These are phyloP conservation scores for Pseudolycoriella hygida DNA, from an alignment of 2,888 invertebrate species.

Conservation along the genomic window DNA sequence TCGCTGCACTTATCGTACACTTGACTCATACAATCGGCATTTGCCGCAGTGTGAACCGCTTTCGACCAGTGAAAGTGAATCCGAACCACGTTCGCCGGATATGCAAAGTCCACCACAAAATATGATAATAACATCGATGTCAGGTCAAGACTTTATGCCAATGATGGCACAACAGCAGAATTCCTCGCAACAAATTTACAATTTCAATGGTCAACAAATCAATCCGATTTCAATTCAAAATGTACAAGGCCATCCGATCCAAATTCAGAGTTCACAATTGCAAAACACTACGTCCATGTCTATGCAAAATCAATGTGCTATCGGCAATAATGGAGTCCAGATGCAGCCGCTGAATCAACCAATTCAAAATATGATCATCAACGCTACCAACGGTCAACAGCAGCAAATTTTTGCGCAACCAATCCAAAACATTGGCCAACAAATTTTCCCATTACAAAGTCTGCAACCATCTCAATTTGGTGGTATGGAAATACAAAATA, in stretches of 20 bases:
- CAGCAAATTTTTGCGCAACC: conserved; percentile 8
- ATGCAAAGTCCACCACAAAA: conserved; percentile 5
- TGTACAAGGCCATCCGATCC: conserved; percentile 3
- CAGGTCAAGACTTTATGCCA: conserved; percentile 6
- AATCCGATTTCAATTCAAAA: conserved; percentile 5
- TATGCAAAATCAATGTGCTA: background rate
- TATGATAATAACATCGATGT: conserved; percentile 3
- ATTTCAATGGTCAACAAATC: conserved; percentile 2
- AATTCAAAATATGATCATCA: conserved; percentile 6
- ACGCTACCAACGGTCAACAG: conserved; percentile 6
- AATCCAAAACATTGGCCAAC: conserved; percentile 5
- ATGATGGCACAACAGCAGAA: conserved; percentile 2
- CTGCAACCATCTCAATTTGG: background rate
- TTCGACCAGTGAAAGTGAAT: conserved; percentile 62
- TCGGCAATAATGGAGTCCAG: background rate
- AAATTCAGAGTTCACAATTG: conserved; percentile 3
- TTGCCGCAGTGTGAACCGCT: conserved; percentile 58
- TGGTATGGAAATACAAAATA: background rate
- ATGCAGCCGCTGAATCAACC: conserved; percentile 3
- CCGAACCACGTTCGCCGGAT: conserved; percentile 37
- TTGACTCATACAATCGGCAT: conserved; percentile 65
- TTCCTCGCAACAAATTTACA: conserved; percentile 5
- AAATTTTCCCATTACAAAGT: conserved; percentile 1
- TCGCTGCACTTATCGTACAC: conserved; percentile 69
- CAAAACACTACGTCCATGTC: conserved; percentile 1